A percentile compares a stretch with the other conserved stretches of the same genome.
phyloP scores from a whole-genome alignment of 2,113 vertebrate genomes.

The Trematomus loennbergii region DNA sequence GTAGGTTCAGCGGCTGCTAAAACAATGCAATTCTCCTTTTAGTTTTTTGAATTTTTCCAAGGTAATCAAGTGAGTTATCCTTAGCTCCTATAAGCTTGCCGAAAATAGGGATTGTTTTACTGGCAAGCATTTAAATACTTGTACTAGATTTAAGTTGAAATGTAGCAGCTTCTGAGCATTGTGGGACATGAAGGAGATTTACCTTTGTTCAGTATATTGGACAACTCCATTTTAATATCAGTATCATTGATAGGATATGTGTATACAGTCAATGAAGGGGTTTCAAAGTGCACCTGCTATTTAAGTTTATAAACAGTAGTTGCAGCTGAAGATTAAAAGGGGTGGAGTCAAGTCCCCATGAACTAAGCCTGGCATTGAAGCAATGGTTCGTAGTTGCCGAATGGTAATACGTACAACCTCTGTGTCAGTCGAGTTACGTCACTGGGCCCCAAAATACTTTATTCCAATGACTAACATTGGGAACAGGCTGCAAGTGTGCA shows the following conservation, averaged over 20 bases:
- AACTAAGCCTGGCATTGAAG: no score
- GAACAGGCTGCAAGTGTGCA: no score
- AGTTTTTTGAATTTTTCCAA: background rate
- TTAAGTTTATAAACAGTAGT: background rate
- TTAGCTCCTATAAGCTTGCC: no score
- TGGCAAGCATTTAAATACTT: slow-evolving; percentile 57
- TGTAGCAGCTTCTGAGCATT: background rate
- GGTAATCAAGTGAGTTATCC: slow-evolving; percentile 16
- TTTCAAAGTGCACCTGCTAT: background rate
- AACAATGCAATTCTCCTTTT: no score
- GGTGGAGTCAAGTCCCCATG: background rate
- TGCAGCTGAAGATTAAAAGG: background rate
- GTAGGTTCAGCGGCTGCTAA: no score
- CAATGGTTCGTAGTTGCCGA: no score
- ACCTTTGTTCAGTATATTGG: background rate
- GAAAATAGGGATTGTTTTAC: slow-evolving; percentile 41
- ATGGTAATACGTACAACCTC: no score
- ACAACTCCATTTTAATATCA: background rate
- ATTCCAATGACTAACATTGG: no score
- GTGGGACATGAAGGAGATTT: background rate
- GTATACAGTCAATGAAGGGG: background rate
- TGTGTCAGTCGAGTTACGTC: no score
- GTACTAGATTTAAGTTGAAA: slow-evolving; percentile 20
- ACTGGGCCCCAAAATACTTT: no score
- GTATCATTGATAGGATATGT: background rate